A percentile compares a stretch with the other conserved stretches of the same genome.
phyloP scores from a whole-genome alignment of 2,797 vertebrate species.

The Lepidocolaptes lacrymiger region DNA sequence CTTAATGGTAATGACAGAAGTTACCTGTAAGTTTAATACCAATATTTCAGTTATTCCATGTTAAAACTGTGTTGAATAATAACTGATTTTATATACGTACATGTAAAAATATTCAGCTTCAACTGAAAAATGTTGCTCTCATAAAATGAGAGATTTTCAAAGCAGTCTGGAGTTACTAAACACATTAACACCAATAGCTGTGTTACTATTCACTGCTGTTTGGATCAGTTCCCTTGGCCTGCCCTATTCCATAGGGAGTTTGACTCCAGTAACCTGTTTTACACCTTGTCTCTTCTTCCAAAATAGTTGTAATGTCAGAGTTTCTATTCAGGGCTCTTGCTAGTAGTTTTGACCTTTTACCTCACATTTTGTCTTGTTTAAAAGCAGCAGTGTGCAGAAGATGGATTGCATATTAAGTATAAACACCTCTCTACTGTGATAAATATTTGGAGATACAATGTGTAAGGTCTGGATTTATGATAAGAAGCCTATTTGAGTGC shows the following conservation, averaged over 20 bases:
- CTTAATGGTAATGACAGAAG: slow-evolving; percentile 43
- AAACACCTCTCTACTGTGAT: neutral
- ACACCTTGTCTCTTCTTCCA: neutral
- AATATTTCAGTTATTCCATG: neutral
- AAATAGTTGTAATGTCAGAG: neutral
- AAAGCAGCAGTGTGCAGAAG: neutral
- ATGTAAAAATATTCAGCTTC: neutral
- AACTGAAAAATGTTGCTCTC: neutral
- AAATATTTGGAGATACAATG: slow-evolving; percentile 22
- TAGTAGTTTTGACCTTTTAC: slow-evolving; percentile 46
- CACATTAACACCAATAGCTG: neutral
- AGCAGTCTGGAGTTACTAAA: neutral
- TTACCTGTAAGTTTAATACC: slow-evolving; percentile 8
- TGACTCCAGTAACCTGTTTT: neutral
- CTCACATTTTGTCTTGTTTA: neutral
- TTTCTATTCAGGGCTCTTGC: neutral
- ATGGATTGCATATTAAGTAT: slow-evolving; percentile 24
- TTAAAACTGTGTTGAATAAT: neutral
- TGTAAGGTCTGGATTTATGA: neutral
- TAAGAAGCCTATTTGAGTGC: neutral
- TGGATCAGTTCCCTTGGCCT: neutral
- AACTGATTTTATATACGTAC: neutral
- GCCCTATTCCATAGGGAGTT: neutral
- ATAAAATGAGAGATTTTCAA: neutral
- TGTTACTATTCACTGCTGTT: neutral